phyloP scores from a whole-genome alignment of 1,140 invertebrate genomes.

The Drosophila sp. region DNA sequence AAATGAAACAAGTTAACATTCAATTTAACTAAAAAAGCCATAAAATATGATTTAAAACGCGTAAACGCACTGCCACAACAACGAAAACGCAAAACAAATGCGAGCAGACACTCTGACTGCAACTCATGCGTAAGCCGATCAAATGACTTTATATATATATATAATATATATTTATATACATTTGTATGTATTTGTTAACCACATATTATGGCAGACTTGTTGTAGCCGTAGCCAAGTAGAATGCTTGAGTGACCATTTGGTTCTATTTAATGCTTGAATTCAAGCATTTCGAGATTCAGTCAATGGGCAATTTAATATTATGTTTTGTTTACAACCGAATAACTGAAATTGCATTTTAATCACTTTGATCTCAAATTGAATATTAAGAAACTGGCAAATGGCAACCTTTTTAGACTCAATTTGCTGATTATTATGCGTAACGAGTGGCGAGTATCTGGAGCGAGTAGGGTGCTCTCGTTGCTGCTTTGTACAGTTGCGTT shows the following conservation, averaged over 20 bases:
- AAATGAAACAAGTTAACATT: conserved; percentile 75
- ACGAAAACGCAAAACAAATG: conserved; percentile 16
- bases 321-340: conserved; percentile 9
- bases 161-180: conserved; percentile 12
- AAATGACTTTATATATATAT: conserved; percentile 47
- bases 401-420: background rate
- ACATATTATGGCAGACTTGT: conserved; percentile 44
- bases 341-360: conserved; percentile 7
- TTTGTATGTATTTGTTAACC: conserved; percentile 5
- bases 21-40: conserved; percentile 77
- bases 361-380: background rate
- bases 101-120: conserved; percentile 47
- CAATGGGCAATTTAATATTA: conserved; percentile 11
- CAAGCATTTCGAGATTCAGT: conserved; percentile 2
- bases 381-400: background rate
- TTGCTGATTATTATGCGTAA: background rate
- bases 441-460: background rate
- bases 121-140: conserved; percentile 68
- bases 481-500: too few species aligned
- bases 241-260: conserved; percentile 18
- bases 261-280: conserved; percentile 23
- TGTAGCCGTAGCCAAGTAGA: conserved; percentile 34
- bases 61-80: conserved; percentile 69
- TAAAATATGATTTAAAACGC: conserved; percentile 78
- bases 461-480: too few species aligned